Percentiles rank a stretch among this genome's conserved stretches.
Conservation (phyloP, 2,797 vertebrate genomes). For the Clarias platycephalus region DNA sequence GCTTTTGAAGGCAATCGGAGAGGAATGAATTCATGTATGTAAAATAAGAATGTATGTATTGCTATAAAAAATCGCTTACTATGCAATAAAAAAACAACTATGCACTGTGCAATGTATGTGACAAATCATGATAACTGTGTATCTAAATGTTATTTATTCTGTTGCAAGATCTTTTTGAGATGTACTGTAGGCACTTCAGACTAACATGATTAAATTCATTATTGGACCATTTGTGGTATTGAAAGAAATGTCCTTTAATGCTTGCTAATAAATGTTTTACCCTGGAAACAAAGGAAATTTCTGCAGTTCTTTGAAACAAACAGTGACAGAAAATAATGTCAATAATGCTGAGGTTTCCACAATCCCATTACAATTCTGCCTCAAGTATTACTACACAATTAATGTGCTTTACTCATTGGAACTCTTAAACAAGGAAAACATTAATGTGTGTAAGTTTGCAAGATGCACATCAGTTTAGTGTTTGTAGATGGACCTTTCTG, state of each 20-base stretch:
- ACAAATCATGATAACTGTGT: neutral
- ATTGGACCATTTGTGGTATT: slow-evolving; percentile 40
- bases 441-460: neutral
- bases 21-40: slow-evolving; percentile 14
- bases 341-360: neutral
- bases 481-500: neutral
- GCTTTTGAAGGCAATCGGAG: slow-evolving; percentile 11
- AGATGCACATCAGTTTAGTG: slow-evolving; percentile 5
- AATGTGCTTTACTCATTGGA: neutral
- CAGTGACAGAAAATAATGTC: neutral
- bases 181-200: neutral
- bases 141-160: slow-evolving; percentile 21
- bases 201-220: neutral
- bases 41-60: slow-evolving; percentile 23
- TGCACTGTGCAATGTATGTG: neutral
- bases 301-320: slow-evolving; percentile 9
- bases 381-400: neutral
- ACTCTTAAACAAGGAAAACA: neutral
- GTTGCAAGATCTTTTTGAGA: neutral
- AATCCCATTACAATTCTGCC: neutral
- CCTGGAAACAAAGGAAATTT: slow-evolving; percentile 67
- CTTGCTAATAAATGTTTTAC: slow-evolving; percentile 75
- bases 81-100: slow-evolving; percentile 36
- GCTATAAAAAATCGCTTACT: slow-evolving; percentile 30
- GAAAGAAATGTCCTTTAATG: slow-evolving; percentile 57